Evolutionary conservation across 2,888 invertebrate species (phyloP).

Genomic region (Scrobipalpa costella): DNA sequence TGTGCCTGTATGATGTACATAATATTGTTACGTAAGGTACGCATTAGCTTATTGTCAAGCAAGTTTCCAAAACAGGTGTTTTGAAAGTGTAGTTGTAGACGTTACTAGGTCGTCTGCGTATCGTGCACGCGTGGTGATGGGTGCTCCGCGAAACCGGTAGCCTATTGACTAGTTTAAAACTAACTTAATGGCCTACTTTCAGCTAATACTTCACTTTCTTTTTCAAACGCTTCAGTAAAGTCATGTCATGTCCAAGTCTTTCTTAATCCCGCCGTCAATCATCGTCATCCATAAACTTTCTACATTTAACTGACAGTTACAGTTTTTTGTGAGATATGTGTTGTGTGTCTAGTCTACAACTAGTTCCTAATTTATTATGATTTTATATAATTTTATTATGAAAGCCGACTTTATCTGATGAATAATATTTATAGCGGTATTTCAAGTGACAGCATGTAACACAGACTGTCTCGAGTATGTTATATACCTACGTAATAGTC

Average conservation of each 20-base stretch:
- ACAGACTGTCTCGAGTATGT: not conserved
- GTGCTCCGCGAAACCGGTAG: slow-evolving; percentile 33
- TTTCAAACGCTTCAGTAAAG: not conserved
- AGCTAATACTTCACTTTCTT: slow-evolving; percentile 10
- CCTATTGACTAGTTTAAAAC: slow-evolving; percentile 27
- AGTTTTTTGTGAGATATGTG: no score
- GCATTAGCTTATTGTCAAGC: slow-evolving; percentile 9
- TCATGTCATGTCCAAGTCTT: not conserved
- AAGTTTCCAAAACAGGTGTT: slow-evolving; percentile 3
- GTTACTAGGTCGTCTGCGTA: slow-evolving; percentile 24
- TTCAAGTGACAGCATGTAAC: not conserved
- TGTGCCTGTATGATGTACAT: no score
- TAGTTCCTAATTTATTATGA: not conserved
- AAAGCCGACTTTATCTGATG: not conserved
- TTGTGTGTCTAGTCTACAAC: no score
- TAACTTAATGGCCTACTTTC: slow-evolving; percentile 19
- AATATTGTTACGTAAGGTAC: not conserved
- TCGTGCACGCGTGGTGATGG: not conserved
- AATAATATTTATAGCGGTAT: slow-evolving; percentile 5
- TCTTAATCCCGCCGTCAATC: not conserved
- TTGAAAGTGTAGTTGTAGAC: slow-evolving; percentile 1
- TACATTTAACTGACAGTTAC: no score
- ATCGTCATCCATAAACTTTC: not conserved
- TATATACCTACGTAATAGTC: not conserved
- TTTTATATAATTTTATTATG: not conserved